Base-by-base conservation (phyloP, 2,888 invertebrate genomes). In the Stenolophus ochropezus region DNA sequence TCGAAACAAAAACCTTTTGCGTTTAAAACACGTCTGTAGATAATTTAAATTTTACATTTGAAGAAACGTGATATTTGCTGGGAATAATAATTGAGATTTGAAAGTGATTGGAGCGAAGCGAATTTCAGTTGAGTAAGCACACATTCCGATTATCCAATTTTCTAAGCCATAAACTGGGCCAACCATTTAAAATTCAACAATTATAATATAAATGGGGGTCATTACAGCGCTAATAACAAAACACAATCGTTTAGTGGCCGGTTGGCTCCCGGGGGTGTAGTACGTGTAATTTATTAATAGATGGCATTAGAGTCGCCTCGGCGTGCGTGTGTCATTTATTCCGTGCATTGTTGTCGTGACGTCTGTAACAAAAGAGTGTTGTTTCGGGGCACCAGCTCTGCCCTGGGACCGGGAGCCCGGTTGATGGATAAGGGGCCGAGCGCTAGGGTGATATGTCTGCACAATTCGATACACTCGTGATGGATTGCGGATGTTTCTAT, bases 171-270 rank as follows among this genome's bases (percentile, higher is more conserved):
- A 89, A 89, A 88, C 85, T 85, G 85, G 85, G 83, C 83, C 27
- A 65, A 18, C 84, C 88, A 88, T 89, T 88, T 87, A 87, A 88
- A 89, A 89, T 89, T 89, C 88, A 86, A 87, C 89, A 89, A 89
- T 89, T 89, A 89, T 89, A 89, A 89, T 89, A 89, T 89, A 89
- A 89, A 89, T 89, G 89, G 89, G 89, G 87, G 87, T 89, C 88
- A 89, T 89, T 89, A 89, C 87, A 85, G 86, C 58, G 88, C 88
- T 89, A 89, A 89, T 89, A 89, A 89, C 89, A 87, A 87, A 87
- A 88, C 88, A 88, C 87, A 88, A 89, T 89, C 89, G 89, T 87
- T 89, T 88, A 88, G 87, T 87, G 88, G 86, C 87, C 86, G 86
- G 84, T 83, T 83, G 56, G 58, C 76, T 85, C 86, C 88, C 87